phyloP scores from a whole-genome alignment of 2,888 invertebrate species.

The Trichogramma evanescens region DNA sequence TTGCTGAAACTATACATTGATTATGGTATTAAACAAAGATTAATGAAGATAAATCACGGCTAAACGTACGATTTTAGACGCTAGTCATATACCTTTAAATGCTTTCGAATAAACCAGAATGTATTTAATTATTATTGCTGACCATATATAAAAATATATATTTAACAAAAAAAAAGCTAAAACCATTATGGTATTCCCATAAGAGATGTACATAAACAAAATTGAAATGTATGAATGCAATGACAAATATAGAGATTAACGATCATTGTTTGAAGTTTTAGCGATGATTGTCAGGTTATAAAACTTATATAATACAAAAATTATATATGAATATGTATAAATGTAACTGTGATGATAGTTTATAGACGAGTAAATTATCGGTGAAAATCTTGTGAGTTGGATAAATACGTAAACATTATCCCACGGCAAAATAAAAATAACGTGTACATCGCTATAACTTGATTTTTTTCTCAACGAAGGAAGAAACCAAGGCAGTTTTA shows the following conservation, averaged over 20 bases:
- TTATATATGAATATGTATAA: slow-evolving; percentile 33
- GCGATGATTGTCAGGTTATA: slow-evolving; percentile 32
- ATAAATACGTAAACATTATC: neutral
- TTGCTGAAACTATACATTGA: slow-evolving; percentile 10
- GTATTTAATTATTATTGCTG: slow-evolving; percentile 45
- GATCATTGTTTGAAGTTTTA: slow-evolving; percentile 19
- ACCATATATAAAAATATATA: slow-evolving; percentile 42
- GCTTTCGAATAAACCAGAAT: slow-evolving; percentile 38
- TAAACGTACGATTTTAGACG: slow-evolving; percentile 21
- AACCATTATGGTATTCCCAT: slow-evolving; percentile 1
- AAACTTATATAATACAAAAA: slow-evolving; percentile 34
- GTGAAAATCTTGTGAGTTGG: slow-evolving; percentile 15
- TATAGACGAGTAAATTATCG: slow-evolving; percentile 40
- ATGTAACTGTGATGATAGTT: slow-evolving; percentile 47
- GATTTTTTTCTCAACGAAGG: too few relatives aligned
- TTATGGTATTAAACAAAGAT: slow-evolving; percentile 2
- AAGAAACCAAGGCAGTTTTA: neutral
- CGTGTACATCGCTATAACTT: too few relatives aligned
- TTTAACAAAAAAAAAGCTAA: slow-evolving; percentile 31
- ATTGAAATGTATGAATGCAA: neutral
- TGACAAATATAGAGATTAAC: slow-evolving; percentile 13
- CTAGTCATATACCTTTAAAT: slow-evolving; percentile 37
- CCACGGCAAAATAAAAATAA: too few relatives aligned
- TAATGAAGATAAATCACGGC: slow-evolving; percentile 11
- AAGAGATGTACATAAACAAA: neutral